These are phyloP conservation scores for human (Homo sapiens) DNA, from an alignment of 2,113 vertebrate species.

Conservation along the genomic window GRCh38 chr2:98418501-98419000, in stretches of 20 bases:
- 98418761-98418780: conserved; percentile 3
- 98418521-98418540: not conserved
- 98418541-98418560: not conserved
- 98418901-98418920: not conserved
- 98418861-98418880: not conserved
- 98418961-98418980: not conserved
- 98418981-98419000: not conserved
- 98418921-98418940: not conserved
- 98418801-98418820: conserved; percentile 3
- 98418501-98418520: not conserved
- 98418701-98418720: not conserved
- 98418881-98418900: not conserved
- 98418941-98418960: not conserved
- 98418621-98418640: not conserved
- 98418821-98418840: not conserved
- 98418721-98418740: not conserved
- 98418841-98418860: not conserved
- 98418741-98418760: not conserved
- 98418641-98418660: not conserved
- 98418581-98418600: not conserved
- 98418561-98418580: not conserved
- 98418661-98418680: not conserved
- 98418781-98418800: not conserved
- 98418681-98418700: not conserved
- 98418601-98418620: not conserved